A percentile compares a stretch with the other conserved stretches of the same genome.
These are phyloP conservation scores for Beroe ovata DNA, from an alignment of 37 sponge, comb jelly and placozoan genomes.

Conservation along the genomic window DNA sequence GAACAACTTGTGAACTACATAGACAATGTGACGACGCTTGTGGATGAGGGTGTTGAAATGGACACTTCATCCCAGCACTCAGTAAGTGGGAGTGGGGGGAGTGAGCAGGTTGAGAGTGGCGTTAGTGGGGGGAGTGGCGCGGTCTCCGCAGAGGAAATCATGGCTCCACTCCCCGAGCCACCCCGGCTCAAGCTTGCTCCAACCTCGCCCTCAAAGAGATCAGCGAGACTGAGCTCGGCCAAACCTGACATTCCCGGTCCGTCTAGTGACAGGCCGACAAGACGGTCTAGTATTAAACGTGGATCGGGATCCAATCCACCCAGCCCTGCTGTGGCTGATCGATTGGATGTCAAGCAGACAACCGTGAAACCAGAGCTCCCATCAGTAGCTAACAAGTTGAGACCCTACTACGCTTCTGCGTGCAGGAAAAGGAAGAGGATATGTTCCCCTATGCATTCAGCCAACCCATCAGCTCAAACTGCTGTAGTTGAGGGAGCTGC, in stretches of 20 bases:
- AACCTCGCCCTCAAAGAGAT: slow-evolving; percentile 6
- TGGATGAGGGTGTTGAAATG: slow-evolving; percentile 11
- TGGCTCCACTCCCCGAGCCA: slow-evolving; percentile 2
- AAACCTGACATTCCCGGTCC: background rate
- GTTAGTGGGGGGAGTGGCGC: background rate
- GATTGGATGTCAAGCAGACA: background rate
- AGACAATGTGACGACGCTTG: slow-evolving; percentile 19
- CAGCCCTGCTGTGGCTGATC: background rate
- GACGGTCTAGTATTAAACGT: background rate
- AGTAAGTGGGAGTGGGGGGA: background rate
- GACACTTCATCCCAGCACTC: background rate
- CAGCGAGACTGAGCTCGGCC: background rate
- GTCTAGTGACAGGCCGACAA: background rate
- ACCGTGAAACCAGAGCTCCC: background rate
- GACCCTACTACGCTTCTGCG: background rate
- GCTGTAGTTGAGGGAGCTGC: background rate
- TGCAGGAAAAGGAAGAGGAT: slow-evolving; percentile 38
- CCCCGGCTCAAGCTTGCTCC: slow-evolving; percentile 28
- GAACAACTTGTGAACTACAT: slow-evolving; percentile 53
- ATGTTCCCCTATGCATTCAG: slow-evolving; percentile 20
- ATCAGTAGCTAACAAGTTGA: background rate
- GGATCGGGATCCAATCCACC: background rate
- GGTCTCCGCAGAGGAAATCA: background rate
- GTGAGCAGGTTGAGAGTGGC: background rate
- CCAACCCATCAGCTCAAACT: background rate